Base-by-base conservation (phyloP, 1,140 invertebrate species). In the Anastrepha obliqua region DNA sequence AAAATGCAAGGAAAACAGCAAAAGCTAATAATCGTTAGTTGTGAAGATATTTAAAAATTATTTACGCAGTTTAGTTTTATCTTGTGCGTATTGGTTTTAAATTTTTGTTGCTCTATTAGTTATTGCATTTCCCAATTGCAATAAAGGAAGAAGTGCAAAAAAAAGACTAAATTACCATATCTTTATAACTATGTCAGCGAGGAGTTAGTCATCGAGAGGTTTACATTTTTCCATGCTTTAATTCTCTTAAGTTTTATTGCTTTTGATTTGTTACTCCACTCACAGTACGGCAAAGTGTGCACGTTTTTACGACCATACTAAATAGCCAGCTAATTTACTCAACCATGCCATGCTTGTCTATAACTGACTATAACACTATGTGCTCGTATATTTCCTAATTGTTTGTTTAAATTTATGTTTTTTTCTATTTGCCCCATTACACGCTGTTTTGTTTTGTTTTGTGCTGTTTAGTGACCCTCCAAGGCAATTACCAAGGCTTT, bases 401-500 rank as follows among this genome's bases (percentile, higher is more conserved):
- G 11, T 70, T 2, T 74, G 67, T 74, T n/a, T 74, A 74, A 74
- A 74, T 47, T 74, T 44, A 15, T 9, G 9, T 47, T 74, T 74
- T 70, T 70, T 74, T 74, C 17, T 6, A 13, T 15, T 3, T 67
- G 20, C 65, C n/a, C 20, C 20, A 11, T 29, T 29, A 29, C 8
- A 20, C 39, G 15, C 42, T 47, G 42, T 42, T 74, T 44, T 44
- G 67, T 74, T 55, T 55, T 74, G 39, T 15, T 17, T n/a, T 74
- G 6, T 44, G 44, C 42, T 74, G 64, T 20, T 20, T 67, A 42
- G 39, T 42, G 20, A 20, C 29, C 9, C 29, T 29, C 64, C 64
- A 39, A 67, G 64, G 64, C 64, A 39, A 74, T 74, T 74, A 47
- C 15, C 42, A 74, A 74, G 67, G 67, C 44, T 74, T 74, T 42